Base-by-base conservation (phyloP, 1,140 invertebrate species). In the Tyrophagus putrescentiae region DNA sequence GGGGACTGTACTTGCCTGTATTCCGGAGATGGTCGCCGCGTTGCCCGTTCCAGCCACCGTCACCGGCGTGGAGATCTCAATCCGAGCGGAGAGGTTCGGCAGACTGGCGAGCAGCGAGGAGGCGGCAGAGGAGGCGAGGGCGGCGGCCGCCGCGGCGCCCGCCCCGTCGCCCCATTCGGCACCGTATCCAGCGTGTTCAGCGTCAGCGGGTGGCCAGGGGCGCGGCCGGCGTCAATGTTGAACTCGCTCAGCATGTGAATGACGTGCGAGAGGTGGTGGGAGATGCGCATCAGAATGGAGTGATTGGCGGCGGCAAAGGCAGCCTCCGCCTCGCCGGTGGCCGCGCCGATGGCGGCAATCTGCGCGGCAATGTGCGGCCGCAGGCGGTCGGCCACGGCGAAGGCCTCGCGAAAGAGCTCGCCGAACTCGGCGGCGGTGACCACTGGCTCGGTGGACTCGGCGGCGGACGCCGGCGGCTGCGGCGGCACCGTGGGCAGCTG, bases 231-330 rank as follows among this genome's bases (percentile, higher is more conserved):
- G 64, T 86, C 79, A 36, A 87, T 77, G 70, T 82, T 82, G 31
- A 90, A 76, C 67, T 95, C 90, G 68, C 87, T 92, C 9, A 91
- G 73, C 3, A 83, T 81, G 70, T 95, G 91, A 70, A 85, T 84
- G 25, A 84, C 82, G 69, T 94, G 91, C 5, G 85, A 80, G 57
- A 93, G 73, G 57, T 80, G 82, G 69, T 95, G 91, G 1, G 16
- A 9, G 32, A 41, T 41, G 23, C 56, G 56, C 56, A 57, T 57
- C 7, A 34, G 23, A 6, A 39, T 57, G 7, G 32, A 41, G 29
- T 54, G 23, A 41, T 39, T 11, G 25, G n/a, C 32, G 41, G 18
- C 41, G 18, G 6, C 25, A n/a, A 42, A 3, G 62, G 91, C 75
- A 25, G 83, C 75, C 70, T 86, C 82, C 0, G 82, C 83, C 1